These are phyloP conservation scores for Zaprionus davidi DNA, from an alignment of 1,140 invertebrate genomes.

Conservation along the genomic window DNA sequence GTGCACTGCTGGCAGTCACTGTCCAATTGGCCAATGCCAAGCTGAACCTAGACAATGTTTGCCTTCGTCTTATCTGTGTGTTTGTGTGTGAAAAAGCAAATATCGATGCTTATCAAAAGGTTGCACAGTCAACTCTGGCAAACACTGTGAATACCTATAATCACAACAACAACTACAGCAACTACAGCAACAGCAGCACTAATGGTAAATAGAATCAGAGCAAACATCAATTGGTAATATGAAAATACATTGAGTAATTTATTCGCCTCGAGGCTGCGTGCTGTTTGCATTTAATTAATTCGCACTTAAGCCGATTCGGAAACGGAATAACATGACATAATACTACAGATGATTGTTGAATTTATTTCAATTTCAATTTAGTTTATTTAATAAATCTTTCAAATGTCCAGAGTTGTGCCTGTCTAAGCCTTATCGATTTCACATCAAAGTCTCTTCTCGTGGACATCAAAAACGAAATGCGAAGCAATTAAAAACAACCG, in stretches of 20 bases:
- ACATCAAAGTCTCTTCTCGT: conserved; percentile 18
- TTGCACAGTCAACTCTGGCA: conserved; percentile 12
- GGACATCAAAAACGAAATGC: conserved; percentile 32
- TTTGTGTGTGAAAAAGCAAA: conserved; percentile 10
- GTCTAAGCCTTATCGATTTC: conserved; percentile 7
- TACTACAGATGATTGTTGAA: neutral
- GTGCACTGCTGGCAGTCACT: conserved; percentile 19
- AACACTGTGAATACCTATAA: conserved; percentile 13
- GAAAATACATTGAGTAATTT: conserved; percentile 27
- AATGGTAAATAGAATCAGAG: conserved; percentile 2
- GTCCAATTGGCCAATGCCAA: conserved; percentile 39
- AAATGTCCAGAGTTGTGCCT: neutral
- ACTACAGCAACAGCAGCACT: conserved; percentile 5
- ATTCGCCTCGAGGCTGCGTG: conserved; percentile 5
- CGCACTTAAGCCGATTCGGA: neutral
- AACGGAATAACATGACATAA: neutral
- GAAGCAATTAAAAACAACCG: conserved; percentile 40
- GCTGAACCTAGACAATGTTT: conserved; percentile 34
- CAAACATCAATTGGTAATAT: conserved; percentile 33
- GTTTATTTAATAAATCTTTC: neutral
- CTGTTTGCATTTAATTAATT: conserved; percentile 12
- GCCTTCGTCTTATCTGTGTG: conserved; percentile 17
- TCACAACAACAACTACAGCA: conserved; percentile 8
- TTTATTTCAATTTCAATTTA: neutral
- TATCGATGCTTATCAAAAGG: conserved; percentile 36